Conservation (phyloP, 2,888 invertebrate genomes). For the Aquatica leii region DNA sequence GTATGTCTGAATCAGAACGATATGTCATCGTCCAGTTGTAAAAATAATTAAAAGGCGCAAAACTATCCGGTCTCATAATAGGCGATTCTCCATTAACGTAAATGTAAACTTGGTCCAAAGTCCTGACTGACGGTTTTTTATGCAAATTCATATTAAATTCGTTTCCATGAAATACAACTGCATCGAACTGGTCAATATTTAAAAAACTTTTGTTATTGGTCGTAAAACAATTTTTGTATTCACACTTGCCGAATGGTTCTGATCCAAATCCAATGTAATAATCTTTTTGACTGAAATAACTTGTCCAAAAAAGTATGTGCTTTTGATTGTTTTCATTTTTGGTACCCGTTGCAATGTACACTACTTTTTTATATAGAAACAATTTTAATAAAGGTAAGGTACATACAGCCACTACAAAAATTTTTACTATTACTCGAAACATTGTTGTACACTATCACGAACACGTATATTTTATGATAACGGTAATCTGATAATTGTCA, state of each 20-base stretch:
- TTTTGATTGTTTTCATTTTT: too few relatives aligned
- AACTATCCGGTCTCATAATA: constrained; percentile 41
- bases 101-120: constrained; percentile 61
- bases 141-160: constrained; percentile 40
- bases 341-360: too few relatives aligned
- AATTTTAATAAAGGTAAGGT: too few relatives aligned
- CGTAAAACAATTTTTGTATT: constrained; percentile 60
- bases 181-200: constrained; percentile 61
- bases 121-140: constrained; percentile 56
- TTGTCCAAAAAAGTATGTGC: too few relatives aligned
- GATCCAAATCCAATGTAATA: constrained; percentile 38
- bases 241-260: constrained; percentile 50
- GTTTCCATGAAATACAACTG: constrained; percentile 63
- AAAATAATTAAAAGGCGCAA: constrained; percentile 55
- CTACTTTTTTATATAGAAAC: too few relatives aligned
- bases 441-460: too few relatives aligned
- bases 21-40: constrained; percentile 69
- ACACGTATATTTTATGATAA: too few relatives aligned
- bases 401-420: too few relatives aligned
- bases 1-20: constrained; percentile 57
- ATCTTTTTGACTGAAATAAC: too few relatives aligned
- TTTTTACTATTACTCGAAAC: too few relatives aligned
- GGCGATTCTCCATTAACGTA: constrained; percentile 63
- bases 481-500: too few relatives aligned
- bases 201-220: constrained; percentile 56